A percentile compares a stretch with the other conserved stretches of the same genome.
Evolutionary conservation across 2,888 invertebrate genomes (phyloP).

Genomic region (Sphaerophoria rueppellii): DNA sequence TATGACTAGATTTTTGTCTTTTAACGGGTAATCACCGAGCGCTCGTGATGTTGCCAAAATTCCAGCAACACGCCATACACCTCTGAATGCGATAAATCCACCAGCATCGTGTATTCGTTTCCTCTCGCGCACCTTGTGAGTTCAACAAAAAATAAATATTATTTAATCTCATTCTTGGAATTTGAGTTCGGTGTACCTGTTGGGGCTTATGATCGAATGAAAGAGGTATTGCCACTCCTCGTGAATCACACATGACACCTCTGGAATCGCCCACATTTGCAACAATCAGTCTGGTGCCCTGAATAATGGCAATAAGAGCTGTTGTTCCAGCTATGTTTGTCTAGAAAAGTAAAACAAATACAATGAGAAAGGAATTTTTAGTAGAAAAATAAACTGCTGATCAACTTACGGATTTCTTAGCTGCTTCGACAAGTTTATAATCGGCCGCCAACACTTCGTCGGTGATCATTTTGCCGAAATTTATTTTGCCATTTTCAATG

Average conservation of each 20-base stretch:
- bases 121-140: slow-evolving; percentile 89
- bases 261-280: slow-evolving; percentile 98
- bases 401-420: slow-evolving; percentile 86
- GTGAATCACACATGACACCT: slow-evolving; percentile 96
- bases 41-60: slow-evolving; percentile 97
- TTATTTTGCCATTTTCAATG: slow-evolving; percentile 89
- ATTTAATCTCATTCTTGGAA: background rate
- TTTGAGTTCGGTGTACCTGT: slow-evolving; percentile 84
- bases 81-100: slow-evolving; percentile 96
- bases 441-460: slow-evolving; percentile 95
- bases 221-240: slow-evolving; percentile 94
- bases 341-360: slow-evolving; percentile 68
- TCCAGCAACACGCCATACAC: slow-evolving; percentile 98
- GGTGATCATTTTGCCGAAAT: slow-evolving; percentile 91
- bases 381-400: background rate
- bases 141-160: slow-evolving; percentile 69
- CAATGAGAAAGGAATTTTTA: background rate
- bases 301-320: slow-evolving; percentile 93
- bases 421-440: slow-evolving; percentile 90
- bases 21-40: slow-evolving; percentile 96
- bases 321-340: slow-evolving; percentile 94
- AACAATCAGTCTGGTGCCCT: slow-evolving; percentile 91
- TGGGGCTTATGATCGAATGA: slow-evolving; percentile 99
- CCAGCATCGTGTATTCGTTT: slow-evolving; percentile 97
- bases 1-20: slow-evolving; percentile 95